Evolutionary conservation across 2,888 invertebrate species (phyloP), one percentile per base, ranked within the genome.

Genomic region (Zelleria hepariella): DNA sequence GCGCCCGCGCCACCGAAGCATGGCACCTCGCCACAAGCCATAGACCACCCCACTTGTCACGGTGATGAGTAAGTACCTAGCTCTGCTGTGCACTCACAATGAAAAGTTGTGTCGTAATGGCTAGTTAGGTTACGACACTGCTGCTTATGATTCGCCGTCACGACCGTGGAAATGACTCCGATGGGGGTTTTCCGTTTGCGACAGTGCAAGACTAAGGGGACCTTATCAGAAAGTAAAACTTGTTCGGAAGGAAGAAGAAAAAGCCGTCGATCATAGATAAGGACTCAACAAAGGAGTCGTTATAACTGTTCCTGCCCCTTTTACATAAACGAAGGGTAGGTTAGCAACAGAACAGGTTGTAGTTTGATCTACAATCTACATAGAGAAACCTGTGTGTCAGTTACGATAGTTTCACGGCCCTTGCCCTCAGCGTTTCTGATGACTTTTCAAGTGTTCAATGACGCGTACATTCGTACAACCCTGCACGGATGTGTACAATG

Each of bases 41-140:
- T 85, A 82, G 80, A 78, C 81, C 82, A 86, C 87, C 86, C 86
- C 74, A 82, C 79, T 77, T 81, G 87, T 86, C 76, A 86, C 86
- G 85, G 82, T 86, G 77, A 68, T 83, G 80, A 67, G 67, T 80
- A n/a, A n/a, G n/a, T n/a, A n/a, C n/a, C n/a, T n/a, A n/a, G 69
- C 68, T 71, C 67, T 64, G 67, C 64, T 32, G 23, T 21, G 52
- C 52, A 21, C 21, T 52, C 18, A 52, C 24, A 24, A 53, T 53
- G 53, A 24, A 49, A 20, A n/a, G 49, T 49, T 24, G 1, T 15
- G 53, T 53, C 52, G 52, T 25, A 53, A 25, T 42, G 32, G 32
- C 32, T 32, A 32, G 32, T 42, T 42, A 42, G 0, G 32, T 42
- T 42, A 42, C 32, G 32, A 42, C 32, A 42, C 32, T 42, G 32